Evolutionary conservation across 1,140 invertebrate species (phyloP).

Genomic region (Neoseiulus cucumeris): DNA sequence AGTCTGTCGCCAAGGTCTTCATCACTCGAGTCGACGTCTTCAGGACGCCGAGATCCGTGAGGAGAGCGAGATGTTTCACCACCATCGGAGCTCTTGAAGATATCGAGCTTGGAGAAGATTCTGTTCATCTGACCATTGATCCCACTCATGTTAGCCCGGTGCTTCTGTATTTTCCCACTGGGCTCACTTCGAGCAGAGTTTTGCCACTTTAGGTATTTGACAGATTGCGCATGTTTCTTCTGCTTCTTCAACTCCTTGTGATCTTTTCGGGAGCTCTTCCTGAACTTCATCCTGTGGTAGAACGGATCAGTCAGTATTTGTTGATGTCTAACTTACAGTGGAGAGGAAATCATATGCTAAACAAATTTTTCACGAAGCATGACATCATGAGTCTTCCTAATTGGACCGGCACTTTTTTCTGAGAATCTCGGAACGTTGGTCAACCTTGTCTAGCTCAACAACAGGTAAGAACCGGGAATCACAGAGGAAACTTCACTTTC

Average conservation of each 20-base stretch:
- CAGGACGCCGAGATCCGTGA: neutral
- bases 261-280: neutral
- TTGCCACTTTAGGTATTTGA: neutral
- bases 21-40: neutral
- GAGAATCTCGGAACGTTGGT: no score
- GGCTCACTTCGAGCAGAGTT: neutral
- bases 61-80: no score
- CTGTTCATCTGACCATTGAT: constrained; percentile 9
- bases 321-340: no score
- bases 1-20: neutral
- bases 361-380: no score
- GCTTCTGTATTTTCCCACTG: neutral
- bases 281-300: neutral
- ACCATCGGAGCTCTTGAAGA: neutral
- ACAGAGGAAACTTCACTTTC: no score
- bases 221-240: constrained; percentile 2
- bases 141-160: neutral
- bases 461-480: no score
- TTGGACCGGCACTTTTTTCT: no score
- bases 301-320: no score
- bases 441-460: no score
- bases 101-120: neutral
- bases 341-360: no score
- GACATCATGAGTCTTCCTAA: no score
- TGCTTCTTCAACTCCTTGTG: neutral